Conservation (phyloP, 2,888 invertebrate genomes). For the Adineta ricciae region DNA sequence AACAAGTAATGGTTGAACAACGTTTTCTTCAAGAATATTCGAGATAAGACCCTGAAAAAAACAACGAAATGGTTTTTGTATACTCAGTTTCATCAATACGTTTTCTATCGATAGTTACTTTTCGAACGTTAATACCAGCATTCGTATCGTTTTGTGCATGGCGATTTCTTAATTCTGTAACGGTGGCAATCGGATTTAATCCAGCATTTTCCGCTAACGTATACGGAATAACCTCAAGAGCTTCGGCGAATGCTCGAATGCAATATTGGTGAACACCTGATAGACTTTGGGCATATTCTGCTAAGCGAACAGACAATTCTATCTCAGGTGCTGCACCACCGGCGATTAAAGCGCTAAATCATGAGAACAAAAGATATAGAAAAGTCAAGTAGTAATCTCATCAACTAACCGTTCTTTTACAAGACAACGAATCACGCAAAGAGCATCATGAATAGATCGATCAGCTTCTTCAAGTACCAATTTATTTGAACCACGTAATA, state of each 20-base stretch:
- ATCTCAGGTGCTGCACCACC: conserved; percentile 97
- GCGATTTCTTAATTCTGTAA: conserved; percentile 84
- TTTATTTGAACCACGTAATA: conserved; percentile 79
- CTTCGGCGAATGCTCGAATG: conserved; percentile 84
- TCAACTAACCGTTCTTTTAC: conserved; percentile 63
- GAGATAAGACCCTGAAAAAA: conserved; percentile 68
- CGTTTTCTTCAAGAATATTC: conserved; percentile 89
- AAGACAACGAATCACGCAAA: conserved; percentile 84
- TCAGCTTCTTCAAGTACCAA: conserved; percentile 79
- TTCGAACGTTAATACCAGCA: conserved; percentile 86
- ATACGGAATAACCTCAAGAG: conserved; percentile 81
- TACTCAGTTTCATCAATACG: neutral
- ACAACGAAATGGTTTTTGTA: neutral
- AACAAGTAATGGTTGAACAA: conserved; percentile 89
- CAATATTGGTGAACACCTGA: conserved; percentile 89
- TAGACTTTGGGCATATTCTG: conserved; percentile 68
- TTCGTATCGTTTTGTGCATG: conserved; percentile 76
- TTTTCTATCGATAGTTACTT: no score
- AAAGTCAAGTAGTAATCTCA: neutral
- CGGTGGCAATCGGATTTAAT: conserved; percentile 81
- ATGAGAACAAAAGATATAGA: neutral
- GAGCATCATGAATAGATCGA: conserved; percentile 79
- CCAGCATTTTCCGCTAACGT: conserved; percentile 85
- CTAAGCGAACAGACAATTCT: conserved; percentile 74
- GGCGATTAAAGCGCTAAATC: conserved; percentile 65